Conservation (phyloP, 2,113 vertebrate genomes). For the Rhea americana region DNA sequence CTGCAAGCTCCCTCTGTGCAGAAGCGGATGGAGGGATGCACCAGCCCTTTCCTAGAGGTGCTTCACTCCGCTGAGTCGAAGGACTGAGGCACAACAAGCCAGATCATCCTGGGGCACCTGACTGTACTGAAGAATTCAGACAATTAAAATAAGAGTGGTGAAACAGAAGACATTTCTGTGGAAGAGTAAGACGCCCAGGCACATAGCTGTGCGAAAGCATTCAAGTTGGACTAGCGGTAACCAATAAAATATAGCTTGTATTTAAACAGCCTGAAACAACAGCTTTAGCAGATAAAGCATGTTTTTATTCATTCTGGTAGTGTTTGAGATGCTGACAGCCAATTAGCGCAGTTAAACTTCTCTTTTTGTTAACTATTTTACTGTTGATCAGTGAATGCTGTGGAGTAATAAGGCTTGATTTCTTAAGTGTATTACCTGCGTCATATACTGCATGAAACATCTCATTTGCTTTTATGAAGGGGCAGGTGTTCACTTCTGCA, state of each 20-base stretch:
- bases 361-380: background rate
- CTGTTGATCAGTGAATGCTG: background rate
- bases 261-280: background rate
- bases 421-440: background rate
- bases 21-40: background rate
- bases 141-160: background rate
- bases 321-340: background rate
- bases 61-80: background rate
- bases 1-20: background rate
- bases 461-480: background rate
- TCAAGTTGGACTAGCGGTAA: background rate
- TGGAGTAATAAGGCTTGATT: accelerated
- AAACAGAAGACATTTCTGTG: background rate
- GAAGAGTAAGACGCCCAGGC: background rate
- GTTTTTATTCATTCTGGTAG: background rate
- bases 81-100: background rate
- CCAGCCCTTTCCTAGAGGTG: background rate
- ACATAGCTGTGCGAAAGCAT: background rate
- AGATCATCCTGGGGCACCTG: background rate
- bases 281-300: background rate
- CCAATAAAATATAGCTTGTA: background rate
- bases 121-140: background rate
- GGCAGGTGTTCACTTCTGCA: background rate
- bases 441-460: background rate
- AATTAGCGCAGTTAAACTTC: background rate